Evolutionary conservation across 2,797 vertebrate genomes (phyloP).

Genomic region (Platalea minor): DNA sequence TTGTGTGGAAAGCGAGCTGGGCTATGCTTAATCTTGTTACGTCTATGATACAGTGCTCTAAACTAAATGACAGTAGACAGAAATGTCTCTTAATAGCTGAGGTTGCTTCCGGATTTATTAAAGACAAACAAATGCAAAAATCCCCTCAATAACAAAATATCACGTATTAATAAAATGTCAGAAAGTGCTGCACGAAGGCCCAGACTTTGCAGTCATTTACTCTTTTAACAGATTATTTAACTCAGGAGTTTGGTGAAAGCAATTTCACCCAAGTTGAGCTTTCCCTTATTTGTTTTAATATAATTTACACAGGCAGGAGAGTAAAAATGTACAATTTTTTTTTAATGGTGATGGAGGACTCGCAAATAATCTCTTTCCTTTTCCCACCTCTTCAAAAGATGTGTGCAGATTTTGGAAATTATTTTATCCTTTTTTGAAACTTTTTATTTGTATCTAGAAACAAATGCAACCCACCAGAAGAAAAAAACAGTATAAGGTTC

Average conservation of each 20-base stretch:
- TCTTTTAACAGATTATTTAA: background rate
- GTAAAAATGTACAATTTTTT: background rate
- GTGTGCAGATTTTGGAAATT: background rate
- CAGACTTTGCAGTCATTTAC: background rate
- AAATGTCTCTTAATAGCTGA: background rate
- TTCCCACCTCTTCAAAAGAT: background rate
- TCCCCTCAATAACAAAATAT: background rate
- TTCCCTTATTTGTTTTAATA: background rate
- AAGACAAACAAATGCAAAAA: conserved; percentile 8
- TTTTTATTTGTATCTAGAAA: background rate
- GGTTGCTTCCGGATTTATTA: background rate
- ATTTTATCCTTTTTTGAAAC: background rate
- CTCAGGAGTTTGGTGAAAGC: background rate
- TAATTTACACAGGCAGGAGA: background rate
- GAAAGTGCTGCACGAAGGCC: background rate
- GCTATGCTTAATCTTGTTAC: background rate
- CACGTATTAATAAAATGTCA: background rate
- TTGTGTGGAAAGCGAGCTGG: background rate
- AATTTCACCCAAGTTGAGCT: background rate
- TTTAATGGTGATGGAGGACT: background rate
- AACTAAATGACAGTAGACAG: background rate
- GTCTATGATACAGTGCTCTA: background rate
- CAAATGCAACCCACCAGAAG: background rate
- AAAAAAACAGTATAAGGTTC: background rate
- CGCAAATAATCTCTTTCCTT: background rate